Base-by-base conservation (phyloP, 2,797 vertebrate genomes). In the Sphenodon punctatus region DNA sequence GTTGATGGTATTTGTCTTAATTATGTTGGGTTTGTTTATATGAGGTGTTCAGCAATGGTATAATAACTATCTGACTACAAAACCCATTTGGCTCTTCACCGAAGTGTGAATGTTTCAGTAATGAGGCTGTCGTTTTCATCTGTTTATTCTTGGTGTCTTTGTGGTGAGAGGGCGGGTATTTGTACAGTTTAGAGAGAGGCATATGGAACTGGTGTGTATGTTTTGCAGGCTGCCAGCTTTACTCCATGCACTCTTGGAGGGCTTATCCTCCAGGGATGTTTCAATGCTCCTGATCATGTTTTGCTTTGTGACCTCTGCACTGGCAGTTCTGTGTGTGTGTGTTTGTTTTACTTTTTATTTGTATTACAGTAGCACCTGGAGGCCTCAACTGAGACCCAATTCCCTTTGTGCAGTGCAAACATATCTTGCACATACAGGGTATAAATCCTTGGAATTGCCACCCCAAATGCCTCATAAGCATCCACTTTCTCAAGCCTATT, bases 1-100 rank as follows among this genome's bases (percentile, higher is more conserved):
- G 84, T 73, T 79, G 70, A 68, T 53, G 34, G 43, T 69, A 72
- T 90, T 90, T 88, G 73, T 77, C 84, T 87, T 82, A 88, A 86
- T 86, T 85, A 71, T 61, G 34, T 85, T 55, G 63, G 67, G 75
- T 89, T 92, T 89, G 68, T 78, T 92, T 81, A 83, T 55, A 87
- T 55, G 46, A 71, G 51, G 87, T 80, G 38, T 30, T 80, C 67
- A 56, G 70, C 73, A 79, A 32, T 84, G 78, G 84, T 78, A 83
- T 87, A 85, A 84, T 85, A 86, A 87, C 75, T 49, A 89, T 80
- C 68, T 89, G 58, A 41, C 11, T 22, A 15, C 11, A 45, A 19
- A 49, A 23, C 83, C 65, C 55, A 39, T 46, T 86, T 88, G 74
- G 75, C 80, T 88, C 75, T 67, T 82, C 55, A 8, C 23, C 55